These are phyloP conservation scores for Salarias fasciatus DNA, from an alignment of 2,797 vertebrate species.

Conservation along the genomic window DNA sequence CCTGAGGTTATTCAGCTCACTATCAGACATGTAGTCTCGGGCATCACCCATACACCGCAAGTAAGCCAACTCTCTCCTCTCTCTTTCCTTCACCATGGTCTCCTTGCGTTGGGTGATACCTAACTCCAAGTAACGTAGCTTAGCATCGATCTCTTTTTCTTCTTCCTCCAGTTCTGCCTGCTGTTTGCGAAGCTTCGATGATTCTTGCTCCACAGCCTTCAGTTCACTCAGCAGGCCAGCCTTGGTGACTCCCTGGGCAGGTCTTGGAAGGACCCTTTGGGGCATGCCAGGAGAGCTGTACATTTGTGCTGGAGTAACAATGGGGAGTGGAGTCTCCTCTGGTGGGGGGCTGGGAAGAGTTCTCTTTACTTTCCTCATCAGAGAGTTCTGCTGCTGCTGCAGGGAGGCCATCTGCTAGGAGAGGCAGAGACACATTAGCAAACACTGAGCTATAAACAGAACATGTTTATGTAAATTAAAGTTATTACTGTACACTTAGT, in stretches of 20 bases:
- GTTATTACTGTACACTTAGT: conserved; percentile 59
- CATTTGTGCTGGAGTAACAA: conserved; percentile 92
- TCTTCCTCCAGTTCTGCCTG: conserved; percentile 98
- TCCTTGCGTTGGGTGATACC: conserved; percentile 98
- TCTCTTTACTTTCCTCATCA: conserved; percentile 98
- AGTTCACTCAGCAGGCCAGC: conserved; percentile 94
- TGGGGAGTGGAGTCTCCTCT: conserved; percentile 91
- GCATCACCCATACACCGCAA: conserved; percentile 91
- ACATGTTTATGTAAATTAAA: conserved; percentile 68
- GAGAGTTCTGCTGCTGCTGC: conserved; percentile 92
- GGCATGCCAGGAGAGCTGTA: conserved; percentile 89
- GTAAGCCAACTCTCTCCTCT: conserved; percentile 90
- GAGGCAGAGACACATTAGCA: conserved; percentile 67
- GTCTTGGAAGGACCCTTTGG: conserved; percentile 86
- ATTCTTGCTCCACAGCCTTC: conserved; percentile 97
- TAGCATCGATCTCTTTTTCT: conserved; percentile 99
- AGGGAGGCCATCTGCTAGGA: conserved; percentile 89
- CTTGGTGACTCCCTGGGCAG: conserved; percentile 89
- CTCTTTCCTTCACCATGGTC: conserved; percentile 93
- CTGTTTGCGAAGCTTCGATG: conserved; percentile 97
- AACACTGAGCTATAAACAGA: conserved; percentile 70
- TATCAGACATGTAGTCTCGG: conserved; percentile 97
- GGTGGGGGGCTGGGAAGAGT: conserved; percentile 98
- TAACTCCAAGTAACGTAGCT: conserved; percentile 95
- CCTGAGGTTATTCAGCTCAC: conserved; percentile 94